phyloP scores from a whole-genome alignment of 1,140 invertebrate genomes.

The Halyomorpha halys region DNA sequence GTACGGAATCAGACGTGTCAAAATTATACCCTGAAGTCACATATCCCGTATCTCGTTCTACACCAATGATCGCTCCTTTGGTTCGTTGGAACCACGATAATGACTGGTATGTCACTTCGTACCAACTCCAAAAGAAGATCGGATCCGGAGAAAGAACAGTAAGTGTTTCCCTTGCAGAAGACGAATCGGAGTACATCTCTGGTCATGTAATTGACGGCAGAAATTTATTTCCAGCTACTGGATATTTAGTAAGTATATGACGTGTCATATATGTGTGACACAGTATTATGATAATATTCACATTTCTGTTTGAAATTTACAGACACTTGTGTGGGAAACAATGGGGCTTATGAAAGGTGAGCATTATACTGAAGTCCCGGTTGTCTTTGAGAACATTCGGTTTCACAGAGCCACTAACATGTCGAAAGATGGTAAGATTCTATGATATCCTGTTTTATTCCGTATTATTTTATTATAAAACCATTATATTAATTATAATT shows the following conservation, averaged over 20 bases:
- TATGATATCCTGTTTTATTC: not conserved
- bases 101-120: constrained; percentile 47
- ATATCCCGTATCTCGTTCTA: constrained; percentile 70
- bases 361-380: constrained; percentile 57
- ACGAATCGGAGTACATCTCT: constrained; percentile 45
- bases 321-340: constrained; percentile 75
- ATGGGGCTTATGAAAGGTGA: constrained; percentile 64
- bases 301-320: constrained; percentile 19
- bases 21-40: constrained; percentile 51
- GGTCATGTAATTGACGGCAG: constrained; percentile 84
- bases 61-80: constrained; percentile 62
- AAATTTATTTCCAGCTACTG: constrained; percentile 80
- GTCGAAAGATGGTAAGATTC: constrained; percentile 44
- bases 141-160: constrained; percentile 19
- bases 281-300: not conserved
- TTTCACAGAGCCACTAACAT: constrained; percentile 76
- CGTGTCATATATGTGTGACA: not conserved
- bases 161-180: constrained; percentile 2
- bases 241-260: constrained; percentile 49
- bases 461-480: not conserved
- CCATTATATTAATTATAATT: not conserved
- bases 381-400: constrained; percentile 77
- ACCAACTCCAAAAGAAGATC: constrained; percentile 16
- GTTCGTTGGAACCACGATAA: constrained; percentile 86
- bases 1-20: constrained; percentile 30